phyloP scores from a whole-genome alignment of 2,113 vertebrate genomes.

The Atrichornis clamosus region DNA sequence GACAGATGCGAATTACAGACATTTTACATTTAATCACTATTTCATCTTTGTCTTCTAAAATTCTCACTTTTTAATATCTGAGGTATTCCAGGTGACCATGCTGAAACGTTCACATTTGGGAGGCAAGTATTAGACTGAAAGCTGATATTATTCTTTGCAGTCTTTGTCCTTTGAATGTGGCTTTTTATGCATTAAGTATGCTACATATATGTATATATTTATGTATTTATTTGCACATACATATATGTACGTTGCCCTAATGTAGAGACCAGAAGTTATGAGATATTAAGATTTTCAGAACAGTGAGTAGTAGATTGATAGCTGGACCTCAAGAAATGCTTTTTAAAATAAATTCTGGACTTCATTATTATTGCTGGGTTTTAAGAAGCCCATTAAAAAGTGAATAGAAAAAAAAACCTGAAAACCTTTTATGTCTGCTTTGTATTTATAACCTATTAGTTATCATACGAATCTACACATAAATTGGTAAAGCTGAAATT shows the following conservation, averaged over 20 bases:
- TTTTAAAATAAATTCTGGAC: neutral
- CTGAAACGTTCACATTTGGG: neutral
- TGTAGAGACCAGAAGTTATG: neutral
- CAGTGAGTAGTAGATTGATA: neutral
- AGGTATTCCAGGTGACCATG: neutral
- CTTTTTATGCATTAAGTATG: neutral
- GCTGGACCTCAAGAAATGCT: neutral
- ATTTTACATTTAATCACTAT: neutral
- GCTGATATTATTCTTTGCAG: neutral
- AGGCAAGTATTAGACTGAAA: neutral
- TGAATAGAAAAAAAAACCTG: neutral
- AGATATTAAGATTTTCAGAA: neutral
- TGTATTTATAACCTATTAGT: neutral
- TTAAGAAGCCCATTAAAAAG: neutral
- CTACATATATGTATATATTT: neutral
- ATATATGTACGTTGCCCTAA: neutral
- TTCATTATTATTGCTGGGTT: neutral
- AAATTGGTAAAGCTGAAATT: neutral
- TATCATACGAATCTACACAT: neutral
- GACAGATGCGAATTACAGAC: neutral
- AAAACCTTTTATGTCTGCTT: neutral
- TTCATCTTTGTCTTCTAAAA: slow-evolving; percentile 5
- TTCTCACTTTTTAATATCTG: slow-evolving; percentile 2
- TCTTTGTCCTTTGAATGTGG: neutral
- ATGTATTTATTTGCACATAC: no score